Evolutionary conservation across 2,888 invertebrate genomes (phyloP).

Genomic region (Ditula angustiorana): DNA sequence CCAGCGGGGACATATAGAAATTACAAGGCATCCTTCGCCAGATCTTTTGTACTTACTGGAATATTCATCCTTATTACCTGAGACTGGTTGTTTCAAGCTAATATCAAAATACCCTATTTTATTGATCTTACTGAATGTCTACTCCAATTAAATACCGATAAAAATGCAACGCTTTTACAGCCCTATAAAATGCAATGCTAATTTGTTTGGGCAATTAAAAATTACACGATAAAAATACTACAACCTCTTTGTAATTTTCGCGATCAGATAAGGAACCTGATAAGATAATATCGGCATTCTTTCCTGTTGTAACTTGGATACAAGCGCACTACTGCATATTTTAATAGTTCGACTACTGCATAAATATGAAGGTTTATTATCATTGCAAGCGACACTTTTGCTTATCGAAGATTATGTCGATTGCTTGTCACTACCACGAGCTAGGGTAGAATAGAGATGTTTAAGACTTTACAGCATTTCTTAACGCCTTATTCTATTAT

Average conservation of each 20-base stretch:
- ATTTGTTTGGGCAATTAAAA: conserved; percentile 35
- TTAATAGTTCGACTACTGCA: conserved; percentile 64
- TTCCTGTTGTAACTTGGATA: conserved; percentile 62
- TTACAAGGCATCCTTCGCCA: too few species aligned
- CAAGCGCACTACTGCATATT: conserved; percentile 61
- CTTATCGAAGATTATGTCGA: conserved; percentile 45
- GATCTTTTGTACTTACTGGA: too few species aligned
- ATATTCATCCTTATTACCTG: too few species aligned
- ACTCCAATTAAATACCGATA: conserved; percentile 14
- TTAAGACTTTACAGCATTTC: conserved; percentile 4
- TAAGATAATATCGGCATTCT: conserved; percentile 51
- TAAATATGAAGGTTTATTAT: conserved; percentile 73
- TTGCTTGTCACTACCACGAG: conserved; percentile 25
- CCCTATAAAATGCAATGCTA: conserved; percentile 31
- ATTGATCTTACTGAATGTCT: neutral
- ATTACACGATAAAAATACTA: conserved; percentile 35
- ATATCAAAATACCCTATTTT: neutral
- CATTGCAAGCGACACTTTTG: conserved; percentile 70
- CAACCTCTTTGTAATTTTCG: conserved; percentile 20
- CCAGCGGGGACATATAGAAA: too few species aligned
- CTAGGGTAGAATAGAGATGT: conserved; percentile 20
- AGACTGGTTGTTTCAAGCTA: neutral
- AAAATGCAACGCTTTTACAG: conserved; percentile 24
- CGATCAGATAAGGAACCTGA: conserved; percentile 36
- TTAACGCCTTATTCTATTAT: neutral